phyloP scores from a whole-genome alignment of 1,140 invertebrate genomes.

The Eupristina koningsbergeri region DNA sequence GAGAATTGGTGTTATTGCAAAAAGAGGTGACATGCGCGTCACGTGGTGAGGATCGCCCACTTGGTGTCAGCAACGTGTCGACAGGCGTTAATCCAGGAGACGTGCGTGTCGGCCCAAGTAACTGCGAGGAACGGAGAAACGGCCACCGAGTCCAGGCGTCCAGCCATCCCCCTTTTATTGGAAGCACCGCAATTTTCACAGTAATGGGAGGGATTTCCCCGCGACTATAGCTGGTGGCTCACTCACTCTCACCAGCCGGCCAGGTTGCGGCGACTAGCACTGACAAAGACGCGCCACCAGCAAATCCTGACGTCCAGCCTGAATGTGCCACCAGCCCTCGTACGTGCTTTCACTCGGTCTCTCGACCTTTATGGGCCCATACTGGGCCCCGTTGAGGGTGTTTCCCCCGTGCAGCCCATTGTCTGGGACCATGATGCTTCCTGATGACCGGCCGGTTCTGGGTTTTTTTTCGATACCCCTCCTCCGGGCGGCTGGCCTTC shows the following conservation, averaged over 20 bases:
- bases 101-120: neutral
- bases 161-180: neutral
- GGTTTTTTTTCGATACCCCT: conserved; percentile 17
- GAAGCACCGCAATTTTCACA: conserved; percentile 34
- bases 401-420: conserved; percentile 47
- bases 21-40: neutral
- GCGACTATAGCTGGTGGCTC: conserved; percentile 39
- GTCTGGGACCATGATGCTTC: neutral
- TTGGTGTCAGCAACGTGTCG: neutral
- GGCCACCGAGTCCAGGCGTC: neutral
- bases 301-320: conserved; percentile 24
- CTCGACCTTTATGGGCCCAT: conserved; percentile 42
- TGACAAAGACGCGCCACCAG: conserved; percentile 48
- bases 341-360: conserved; percentile 42
- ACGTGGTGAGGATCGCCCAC: neutral
- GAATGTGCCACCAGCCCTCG: conserved; percentile 55
- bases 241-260: neutral
- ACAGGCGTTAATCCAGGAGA: neutral
- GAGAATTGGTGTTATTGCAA: neutral
- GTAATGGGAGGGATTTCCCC: conserved; percentile 43
- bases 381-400: conserved; percentile 43
- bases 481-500: too few relatives aligned
- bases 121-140: too few relatives aligned
- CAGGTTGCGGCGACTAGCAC: neutral
- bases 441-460: conserved; percentile 9